phyloP scores from a whole-genome alignment of 2,888 invertebrate species.

The Heliconius sara region DNA sequence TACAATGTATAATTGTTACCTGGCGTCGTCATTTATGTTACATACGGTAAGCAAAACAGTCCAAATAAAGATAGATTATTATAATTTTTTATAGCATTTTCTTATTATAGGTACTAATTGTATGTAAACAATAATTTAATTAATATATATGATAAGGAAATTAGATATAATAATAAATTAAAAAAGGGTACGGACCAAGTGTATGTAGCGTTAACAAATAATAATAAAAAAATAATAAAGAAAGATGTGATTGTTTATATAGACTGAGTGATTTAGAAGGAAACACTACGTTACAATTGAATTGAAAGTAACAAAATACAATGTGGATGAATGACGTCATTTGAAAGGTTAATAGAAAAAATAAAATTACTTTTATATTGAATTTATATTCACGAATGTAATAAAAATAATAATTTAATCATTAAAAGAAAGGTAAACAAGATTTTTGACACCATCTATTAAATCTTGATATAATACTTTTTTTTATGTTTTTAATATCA shows the following conservation, averaged over 20 bases:
- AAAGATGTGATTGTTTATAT: not conserved
- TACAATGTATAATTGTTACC: not conserved
- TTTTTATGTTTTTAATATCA: slow-evolving; percentile 1
- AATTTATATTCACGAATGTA: not conserved
- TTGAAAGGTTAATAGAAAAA: not conserved
- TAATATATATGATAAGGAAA: too few relatives aligned
- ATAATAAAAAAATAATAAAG: too few relatives aligned
- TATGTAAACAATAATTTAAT: too few relatives aligned
- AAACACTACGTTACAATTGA: not conserved
- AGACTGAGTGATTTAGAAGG: not conserved
- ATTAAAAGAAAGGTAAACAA: too few relatives aligned
- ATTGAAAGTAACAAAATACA: slow-evolving; percentile 1
- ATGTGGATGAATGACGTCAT: not conserved
- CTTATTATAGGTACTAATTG: too few relatives aligned
- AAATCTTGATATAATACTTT: not conserved
- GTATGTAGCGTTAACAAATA: too few relatives aligned
- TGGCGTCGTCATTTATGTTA: not conserved
- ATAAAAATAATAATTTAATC: too few relatives aligned
- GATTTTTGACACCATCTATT: not conserved
- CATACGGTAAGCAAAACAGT: not conserved
- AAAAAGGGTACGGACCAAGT: too few relatives aligned
- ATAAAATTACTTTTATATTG: not conserved
- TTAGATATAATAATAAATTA: too few relatives aligned
- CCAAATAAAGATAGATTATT: not conserved
- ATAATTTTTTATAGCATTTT: too few relatives aligned